phyloP scores from a whole-genome alignment of 2,113 vertebrate genomes.

The Kryptolebias marmoratus region DNA sequence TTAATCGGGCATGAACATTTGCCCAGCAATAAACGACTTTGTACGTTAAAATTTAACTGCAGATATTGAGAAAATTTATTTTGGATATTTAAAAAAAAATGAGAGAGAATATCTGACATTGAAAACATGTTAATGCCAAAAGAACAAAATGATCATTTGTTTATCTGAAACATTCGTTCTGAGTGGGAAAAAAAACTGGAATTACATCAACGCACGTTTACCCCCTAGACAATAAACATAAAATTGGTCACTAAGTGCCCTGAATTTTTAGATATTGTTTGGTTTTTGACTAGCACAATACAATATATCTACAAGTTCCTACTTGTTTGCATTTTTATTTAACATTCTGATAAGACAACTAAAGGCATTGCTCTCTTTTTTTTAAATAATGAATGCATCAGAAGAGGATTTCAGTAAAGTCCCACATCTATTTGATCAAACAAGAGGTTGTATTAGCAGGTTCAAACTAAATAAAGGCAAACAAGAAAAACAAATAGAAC shows the following conservation, averaged over 20 bases:
- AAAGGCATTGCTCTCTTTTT: too few species aligned
- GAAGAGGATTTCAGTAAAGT: not conserved
- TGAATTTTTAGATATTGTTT: not conserved
- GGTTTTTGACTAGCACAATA: not conserved
- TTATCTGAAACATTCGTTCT: not conserved
- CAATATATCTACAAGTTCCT: not conserved
- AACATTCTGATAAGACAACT: not conserved
- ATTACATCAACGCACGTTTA: not conserved
- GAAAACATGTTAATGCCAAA: not conserved
- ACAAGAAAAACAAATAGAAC: not conserved
- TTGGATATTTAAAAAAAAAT: not conserved
- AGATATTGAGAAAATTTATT: not conserved
- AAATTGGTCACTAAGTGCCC: not conserved
- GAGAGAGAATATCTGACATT: conserved; percentile 1
- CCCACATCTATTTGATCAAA: not conserved
- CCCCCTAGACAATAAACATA: too few species aligned
- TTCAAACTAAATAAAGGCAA: not conserved
- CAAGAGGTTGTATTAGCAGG: not conserved
- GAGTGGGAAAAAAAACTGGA: not conserved
- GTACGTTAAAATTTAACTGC: not conserved
- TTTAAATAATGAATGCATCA: not conserved
- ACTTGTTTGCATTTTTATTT: too few species aligned
- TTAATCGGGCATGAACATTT: not conserved
- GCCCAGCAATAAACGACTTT: not conserved
- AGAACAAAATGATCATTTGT: not conserved